Evolutionary conservation across 2,797 vertebrate species (phyloP).

Genomic region (Zalophus californianus): DNA sequence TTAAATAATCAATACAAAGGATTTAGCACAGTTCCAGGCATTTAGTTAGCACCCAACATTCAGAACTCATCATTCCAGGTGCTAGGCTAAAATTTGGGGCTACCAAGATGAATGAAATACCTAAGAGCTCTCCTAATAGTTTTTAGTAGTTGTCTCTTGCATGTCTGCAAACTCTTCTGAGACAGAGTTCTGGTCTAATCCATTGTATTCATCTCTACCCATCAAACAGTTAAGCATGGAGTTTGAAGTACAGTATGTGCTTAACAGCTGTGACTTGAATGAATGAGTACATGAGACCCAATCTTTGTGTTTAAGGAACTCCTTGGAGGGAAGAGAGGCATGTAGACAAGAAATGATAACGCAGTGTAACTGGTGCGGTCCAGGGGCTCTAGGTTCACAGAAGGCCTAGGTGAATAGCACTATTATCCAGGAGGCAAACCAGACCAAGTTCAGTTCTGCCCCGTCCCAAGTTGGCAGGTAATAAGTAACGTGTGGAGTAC

Average conservation of each 20-base stretch:
- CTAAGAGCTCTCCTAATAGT: not conserved
- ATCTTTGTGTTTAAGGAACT: not conserved
- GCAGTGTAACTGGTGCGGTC: not conserved
- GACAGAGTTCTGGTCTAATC: not conserved
- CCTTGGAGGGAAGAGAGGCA: not conserved
- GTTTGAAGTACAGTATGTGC: not conserved
- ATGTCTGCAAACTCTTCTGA: not conserved
- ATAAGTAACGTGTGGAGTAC: not conserved
- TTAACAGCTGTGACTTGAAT: slow-evolving; percentile 10
- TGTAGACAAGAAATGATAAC: not conserved
- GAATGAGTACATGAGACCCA: not conserved
- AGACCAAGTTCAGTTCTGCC: not conserved
- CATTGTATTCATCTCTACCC: not conserved
- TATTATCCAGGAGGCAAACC: not conserved
- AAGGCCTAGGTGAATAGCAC: not conserved
- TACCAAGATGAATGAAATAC: not conserved
- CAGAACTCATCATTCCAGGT: not conserved
- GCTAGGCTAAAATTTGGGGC: not conserved
- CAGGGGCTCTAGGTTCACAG: not conserved
- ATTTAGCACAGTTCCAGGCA: not conserved
- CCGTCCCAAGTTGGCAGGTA: not conserved
- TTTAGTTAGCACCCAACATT: not conserved
- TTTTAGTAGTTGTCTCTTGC: not conserved
- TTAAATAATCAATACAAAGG: not conserved
- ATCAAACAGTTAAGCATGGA: not conserved